These are phyloP conservation scores for Pluvianellus socialis DNA, from an alignment of 2,113 vertebrate species.

Conservation along the genomic window DNA sequence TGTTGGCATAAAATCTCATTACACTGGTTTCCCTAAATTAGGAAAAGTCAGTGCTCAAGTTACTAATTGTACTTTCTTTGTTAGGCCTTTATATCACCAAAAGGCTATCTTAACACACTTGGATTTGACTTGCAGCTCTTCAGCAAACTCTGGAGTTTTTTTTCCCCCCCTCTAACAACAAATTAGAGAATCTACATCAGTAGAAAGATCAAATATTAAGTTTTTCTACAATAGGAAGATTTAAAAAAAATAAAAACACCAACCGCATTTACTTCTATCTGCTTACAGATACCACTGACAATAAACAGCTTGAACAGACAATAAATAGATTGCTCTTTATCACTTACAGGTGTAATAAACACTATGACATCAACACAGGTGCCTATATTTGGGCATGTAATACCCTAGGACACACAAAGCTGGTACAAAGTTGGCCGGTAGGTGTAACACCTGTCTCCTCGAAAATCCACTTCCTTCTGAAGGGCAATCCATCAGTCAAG, in stretches of 20 bases:
- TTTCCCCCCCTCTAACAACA: not conserved
- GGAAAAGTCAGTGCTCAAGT: not conserved
- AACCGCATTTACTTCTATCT: not conserved
- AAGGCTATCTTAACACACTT: not conserved
- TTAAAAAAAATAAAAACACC: not conserved
- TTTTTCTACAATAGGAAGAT: not conserved
- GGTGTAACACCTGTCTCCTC: not conserved
- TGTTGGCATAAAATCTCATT: constrained; percentile 13
- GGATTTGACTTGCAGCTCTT: not conserved
- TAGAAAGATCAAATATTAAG: not conserved
- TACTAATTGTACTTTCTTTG: not conserved
- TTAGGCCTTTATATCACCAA: not conserved
- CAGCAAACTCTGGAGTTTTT: not conserved
- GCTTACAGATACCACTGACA: not conserved
- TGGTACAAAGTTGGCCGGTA: not conserved
- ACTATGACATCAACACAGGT: not conserved
- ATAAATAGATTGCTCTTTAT: not conserved
- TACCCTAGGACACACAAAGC: not conserved
- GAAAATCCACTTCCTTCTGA: not conserved
- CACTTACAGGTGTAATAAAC: not conserved
- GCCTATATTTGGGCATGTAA: not conserved
- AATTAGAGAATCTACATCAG: not conserved
- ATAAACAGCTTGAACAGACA: not conserved
- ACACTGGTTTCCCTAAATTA: not conserved
- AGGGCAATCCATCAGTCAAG: fast-evolving